Evolutionary conservation across 2,113 vertebrate genomes (phyloP), one percentile per base, ranked within the genome.

Genomic region (Trochalopteron elliotii): DNA sequence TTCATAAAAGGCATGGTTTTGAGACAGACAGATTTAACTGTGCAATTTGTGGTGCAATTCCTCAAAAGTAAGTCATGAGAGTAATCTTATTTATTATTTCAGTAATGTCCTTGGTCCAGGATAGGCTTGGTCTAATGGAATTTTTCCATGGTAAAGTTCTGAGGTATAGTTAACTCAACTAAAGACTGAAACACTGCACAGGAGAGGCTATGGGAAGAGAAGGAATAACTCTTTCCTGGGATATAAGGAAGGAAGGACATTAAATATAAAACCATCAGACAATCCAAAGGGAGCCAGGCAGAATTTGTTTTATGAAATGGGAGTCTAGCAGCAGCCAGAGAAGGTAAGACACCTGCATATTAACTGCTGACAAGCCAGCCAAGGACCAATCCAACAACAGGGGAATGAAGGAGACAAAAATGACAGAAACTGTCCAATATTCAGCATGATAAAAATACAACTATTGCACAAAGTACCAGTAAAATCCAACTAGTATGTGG

Each of bases 271-370:
- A 17, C 22, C 22, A 17, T 52, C 28, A 82, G 30, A 42, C 7
- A 69, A 84, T 16, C 60, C 15, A 78, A 81, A 45, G 60, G 22
- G 25, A 91, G 35, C 2, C 28, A 69, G 72, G 15, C 4, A 86
- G 6, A 44, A 33, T 33, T 67, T 75, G 2, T 42, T 50, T 45
- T 27, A 45, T 30, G 9, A 85, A 85, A 35, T 22, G 13, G 27
- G n/a, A 79, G 8, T 12, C 9, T 33, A 75, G 40, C 1, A 2
- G 53, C 35, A 74, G 60, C 49, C 21, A 55, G 44, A 79, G 37
- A 70, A 83, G 19, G 13, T 3, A 83, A 49, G 18, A 33, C 0
- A 1, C 10, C 33, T 25, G 47, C 1, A 0, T 42, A 47, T 33
- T n/a, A 33, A 57, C 19, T 60, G 31, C 49, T 40, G 59, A 53